These are phyloP conservation scores for Sebastes itinus DNA, from an alignment of 2,797 vertebrate genomes.

Conservation along the genomic window DNA sequence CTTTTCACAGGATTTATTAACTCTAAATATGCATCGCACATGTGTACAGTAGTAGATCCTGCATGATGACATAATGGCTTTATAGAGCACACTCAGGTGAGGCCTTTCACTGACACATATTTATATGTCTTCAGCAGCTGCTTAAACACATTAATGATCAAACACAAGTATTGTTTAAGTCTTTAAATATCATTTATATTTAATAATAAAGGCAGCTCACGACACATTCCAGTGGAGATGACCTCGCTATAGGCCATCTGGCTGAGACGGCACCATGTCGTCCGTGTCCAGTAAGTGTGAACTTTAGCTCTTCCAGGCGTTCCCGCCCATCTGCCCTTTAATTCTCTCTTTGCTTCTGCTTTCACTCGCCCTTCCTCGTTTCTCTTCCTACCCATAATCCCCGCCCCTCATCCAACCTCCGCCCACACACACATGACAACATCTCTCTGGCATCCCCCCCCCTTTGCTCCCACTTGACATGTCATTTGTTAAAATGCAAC, in stretches of 20 bases:
- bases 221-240: background rate
- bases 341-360: slow-evolving; percentile 10
- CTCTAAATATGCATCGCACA: background rate
- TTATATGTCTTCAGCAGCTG: background rate
- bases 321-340: slow-evolving; percentile 26
- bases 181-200: background rate
- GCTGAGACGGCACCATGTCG: background rate
- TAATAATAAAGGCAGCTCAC: background rate
- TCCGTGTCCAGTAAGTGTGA: background rate
- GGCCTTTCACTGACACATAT: background rate
- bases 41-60: background rate
- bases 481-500: slow-evolving; percentile 30
- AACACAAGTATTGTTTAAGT: background rate
- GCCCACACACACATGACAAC: slow-evolving; percentile 40
- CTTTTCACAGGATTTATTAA: background rate
- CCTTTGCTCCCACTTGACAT: slow-evolving; percentile 35
- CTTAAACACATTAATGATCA: background rate
- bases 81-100: slow-evolving; percentile 7
- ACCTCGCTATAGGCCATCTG: background rate
- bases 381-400: slow-evolving; percentile 1
- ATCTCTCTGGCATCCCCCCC: slow-evolving; percentile 29
- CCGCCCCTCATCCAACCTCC: background rate
- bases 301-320: slow-evolving; percentile 8
- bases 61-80: background rate
- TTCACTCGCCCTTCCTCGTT: background rate